Percentiles rank a stretch among this genome's conserved stretches.
Evolutionary conservation across 2,888 invertebrate genomes (phyloP).

Genomic region (Toxonevra muliebris): DNA sequence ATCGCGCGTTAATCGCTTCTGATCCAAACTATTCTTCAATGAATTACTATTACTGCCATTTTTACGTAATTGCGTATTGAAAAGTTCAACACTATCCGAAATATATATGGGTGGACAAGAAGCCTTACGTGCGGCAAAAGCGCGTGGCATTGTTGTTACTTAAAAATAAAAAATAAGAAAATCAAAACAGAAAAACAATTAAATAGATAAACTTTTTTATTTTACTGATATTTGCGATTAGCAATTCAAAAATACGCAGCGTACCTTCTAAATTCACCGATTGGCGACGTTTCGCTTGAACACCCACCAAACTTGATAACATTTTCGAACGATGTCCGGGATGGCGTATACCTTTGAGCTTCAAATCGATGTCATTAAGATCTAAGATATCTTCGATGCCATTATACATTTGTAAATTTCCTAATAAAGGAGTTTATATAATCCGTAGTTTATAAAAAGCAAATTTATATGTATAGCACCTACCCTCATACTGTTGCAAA

Average conservation of each 20-base stretch:
- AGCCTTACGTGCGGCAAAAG: constrained; percentile 47
- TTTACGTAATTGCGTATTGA: constrained; percentile 12
- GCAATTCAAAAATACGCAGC: background rate
- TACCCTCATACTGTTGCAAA: constrained; percentile 68
- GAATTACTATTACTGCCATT: constrained; percentile 32
- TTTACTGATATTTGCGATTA: background rate
- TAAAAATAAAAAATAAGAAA: constrained; percentile 17
- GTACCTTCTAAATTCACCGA: constrained; percentile 64
- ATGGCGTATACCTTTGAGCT: constrained; percentile 71
- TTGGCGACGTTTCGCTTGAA: constrained; percentile 70
- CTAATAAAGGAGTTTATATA: constrained; percentile 34
- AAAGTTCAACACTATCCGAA: constrained; percentile 17
- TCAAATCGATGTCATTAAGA: constrained; percentile 68
- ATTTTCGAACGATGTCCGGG: constrained; percentile 73
- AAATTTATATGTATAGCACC: constrained; percentile 18
- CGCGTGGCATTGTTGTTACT: constrained; percentile 40
- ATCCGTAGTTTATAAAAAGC: background rate
- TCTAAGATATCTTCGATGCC: constrained; percentile 55
- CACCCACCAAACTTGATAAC: constrained; percentile 71
- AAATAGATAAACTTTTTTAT: background rate
- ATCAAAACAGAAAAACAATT: constrained; percentile 10
- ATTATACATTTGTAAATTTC: constrained; percentile 50
- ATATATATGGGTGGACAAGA: constrained; percentile 52
- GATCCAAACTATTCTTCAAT: constrained; percentile 44
- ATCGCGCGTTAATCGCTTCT: constrained; percentile 48